Percentiles rank a stretch among this genome's conserved stretches.
Evolutionary conservation across 1,140 invertebrate species (phyloP).

Genomic region (Riptortus pedestris): DNA sequence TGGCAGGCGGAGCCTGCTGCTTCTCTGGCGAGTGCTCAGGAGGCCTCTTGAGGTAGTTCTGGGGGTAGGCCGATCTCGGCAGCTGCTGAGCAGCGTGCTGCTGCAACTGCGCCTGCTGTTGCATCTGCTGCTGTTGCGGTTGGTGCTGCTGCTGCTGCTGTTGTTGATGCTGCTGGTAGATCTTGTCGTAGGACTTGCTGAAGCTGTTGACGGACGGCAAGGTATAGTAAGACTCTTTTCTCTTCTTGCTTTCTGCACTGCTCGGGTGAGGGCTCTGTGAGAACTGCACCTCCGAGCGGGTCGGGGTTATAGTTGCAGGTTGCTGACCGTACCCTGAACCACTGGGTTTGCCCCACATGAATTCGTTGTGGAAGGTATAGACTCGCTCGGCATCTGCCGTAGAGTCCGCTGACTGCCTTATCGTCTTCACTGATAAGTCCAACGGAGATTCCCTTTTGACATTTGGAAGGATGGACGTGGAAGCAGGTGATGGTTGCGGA

Average conservation of each 20-base stretch:
- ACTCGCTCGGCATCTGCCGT: conserved; percentile 47
- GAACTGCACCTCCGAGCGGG: neutral
- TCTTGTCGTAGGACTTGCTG: conserved; percentile 10
- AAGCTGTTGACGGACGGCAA: conserved; percentile 3
- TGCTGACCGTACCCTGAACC: neutral
- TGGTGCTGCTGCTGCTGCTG: conserved; percentile 26
- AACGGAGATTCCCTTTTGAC: conserved; percentile 62
- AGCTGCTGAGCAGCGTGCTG: conserved; percentile 29
- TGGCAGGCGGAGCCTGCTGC: conserved; percentile 35
- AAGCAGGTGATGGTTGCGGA: conserved; percentile 5
- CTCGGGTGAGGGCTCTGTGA: neutral
- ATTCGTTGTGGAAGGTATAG: conserved; percentile 2
- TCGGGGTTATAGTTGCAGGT: too few species aligned
- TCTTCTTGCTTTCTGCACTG: neutral
- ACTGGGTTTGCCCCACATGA: neutral
- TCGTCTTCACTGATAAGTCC: conserved; percentile 74
- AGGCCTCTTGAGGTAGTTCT: conserved; percentile 13
- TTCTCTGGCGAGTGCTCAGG: neutral
- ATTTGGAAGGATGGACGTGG: neutral
- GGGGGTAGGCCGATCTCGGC: neutral
- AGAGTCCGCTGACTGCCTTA: conserved; percentile 72
- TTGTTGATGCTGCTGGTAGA: conserved; percentile 31
- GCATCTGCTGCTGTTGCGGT: conserved; percentile 27
- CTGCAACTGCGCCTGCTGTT: conserved; percentile 24
- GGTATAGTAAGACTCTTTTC: neutral